Evolutionary conservation across 2,888 invertebrate species (phyloP).

Genomic region (Lutraria lutraria): DNA sequence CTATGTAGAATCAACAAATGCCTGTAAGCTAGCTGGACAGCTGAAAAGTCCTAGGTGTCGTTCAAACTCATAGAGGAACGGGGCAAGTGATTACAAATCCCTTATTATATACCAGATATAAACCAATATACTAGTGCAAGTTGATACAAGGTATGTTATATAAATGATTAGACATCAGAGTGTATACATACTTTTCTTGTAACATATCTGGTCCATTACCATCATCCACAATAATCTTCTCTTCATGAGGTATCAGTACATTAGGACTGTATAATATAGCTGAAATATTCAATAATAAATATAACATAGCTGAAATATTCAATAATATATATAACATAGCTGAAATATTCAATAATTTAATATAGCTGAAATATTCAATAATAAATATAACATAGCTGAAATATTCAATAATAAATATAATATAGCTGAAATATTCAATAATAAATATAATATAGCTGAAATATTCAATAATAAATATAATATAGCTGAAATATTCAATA

Average conservation of each 20-base stretch:
- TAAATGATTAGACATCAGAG: neutral
- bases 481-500: too few relatives aligned
- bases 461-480: too few relatives aligned
- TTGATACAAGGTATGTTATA: neutral
- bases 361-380: too few relatives aligned
- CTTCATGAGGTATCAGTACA: slow-evolving; percentile 88
- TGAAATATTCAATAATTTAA: slow-evolving; percentile 56
- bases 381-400: too few relatives aligned
- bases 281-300: slow-evolving; percentile 55
- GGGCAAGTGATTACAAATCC: too few relatives aligned
- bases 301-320: too few relatives aligned
- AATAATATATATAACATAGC: slow-evolving; percentile 68
- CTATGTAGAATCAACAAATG: too few relatives aligned
- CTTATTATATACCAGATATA: too few relatives aligned
- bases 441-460: slow-evolving; percentile 31
- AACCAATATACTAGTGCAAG: too few relatives aligned
- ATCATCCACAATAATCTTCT: slow-evolving; percentile 89
- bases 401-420: slow-evolving; percentile 44
- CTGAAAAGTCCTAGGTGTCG: too few relatives aligned
- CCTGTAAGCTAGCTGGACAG: too few relatives aligned
- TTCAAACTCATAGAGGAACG: too few relatives aligned
- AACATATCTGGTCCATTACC: slow-evolving; percentile 87
- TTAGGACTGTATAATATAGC: slow-evolving; percentile 86
- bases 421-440: slow-evolving; percentile 71
- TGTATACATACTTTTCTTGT: slow-evolving; percentile 88